Percentiles rank a stretch among this genome's conserved stretches.
phyloP scores from a whole-genome alignment of 2,888 invertebrate species.

The Monopis laevigella region DNA sequence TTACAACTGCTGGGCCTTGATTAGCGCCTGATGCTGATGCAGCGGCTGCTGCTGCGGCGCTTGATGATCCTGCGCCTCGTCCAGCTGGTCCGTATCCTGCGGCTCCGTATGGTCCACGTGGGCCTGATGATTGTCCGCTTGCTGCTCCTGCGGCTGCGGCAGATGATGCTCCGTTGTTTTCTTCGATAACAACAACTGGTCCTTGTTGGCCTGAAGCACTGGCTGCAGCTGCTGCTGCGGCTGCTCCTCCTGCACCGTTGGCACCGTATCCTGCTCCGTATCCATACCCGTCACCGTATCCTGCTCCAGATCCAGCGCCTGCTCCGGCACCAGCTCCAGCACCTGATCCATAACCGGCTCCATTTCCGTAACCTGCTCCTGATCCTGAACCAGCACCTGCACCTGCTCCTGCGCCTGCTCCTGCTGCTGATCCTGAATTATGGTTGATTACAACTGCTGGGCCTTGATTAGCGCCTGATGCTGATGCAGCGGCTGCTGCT shows the following conservation, averaged over 20 bases:
- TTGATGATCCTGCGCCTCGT: neutral
- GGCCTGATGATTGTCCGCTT: neutral
- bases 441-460: neutral
- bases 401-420: neutral
- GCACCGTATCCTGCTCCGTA: neutral
- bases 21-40: neutral
- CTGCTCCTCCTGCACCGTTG: neutral
- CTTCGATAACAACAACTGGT: neutral
- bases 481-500: neutral
- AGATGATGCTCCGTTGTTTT: neutral
- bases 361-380: neutral
- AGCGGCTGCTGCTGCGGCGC: conserved; percentile 7
- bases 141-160: neutral
- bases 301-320: neutral
- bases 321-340: conserved; percentile 5
- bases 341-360: neutral
- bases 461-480: neutral
- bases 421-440: conserved; percentile 1
- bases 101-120: neutral
- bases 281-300: neutral
- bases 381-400: neutral
- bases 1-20: neutral
- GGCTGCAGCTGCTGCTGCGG: conserved; percentile 2
- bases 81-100: conserved; percentile 2
- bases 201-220: neutral